These are phyloP conservation scores for Melanotus villosus DNA, from an alignment of 2,888 invertebrate genomes.

Conservation along the genomic window DNA sequence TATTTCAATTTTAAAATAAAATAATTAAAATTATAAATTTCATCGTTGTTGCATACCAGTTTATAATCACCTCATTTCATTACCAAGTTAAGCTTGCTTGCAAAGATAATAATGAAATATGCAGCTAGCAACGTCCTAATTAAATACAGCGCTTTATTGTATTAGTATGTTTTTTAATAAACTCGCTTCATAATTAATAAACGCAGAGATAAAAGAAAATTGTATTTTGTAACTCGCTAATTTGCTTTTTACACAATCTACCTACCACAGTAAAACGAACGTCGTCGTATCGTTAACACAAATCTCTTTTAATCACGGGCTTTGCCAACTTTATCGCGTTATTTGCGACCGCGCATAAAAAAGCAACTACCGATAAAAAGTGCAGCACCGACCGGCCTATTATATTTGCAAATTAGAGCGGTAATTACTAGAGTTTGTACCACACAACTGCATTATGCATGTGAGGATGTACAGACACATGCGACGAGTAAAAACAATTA, in stretches of 20 bases:
- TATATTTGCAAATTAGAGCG: constrained; percentile 42
- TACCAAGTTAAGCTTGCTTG: constrained; percentile 33
- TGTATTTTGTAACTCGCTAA: constrained; percentile 39
- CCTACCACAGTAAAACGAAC: constrained; percentile 33
- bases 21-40: constrained; percentile 32
- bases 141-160: constrained; percentile 39
- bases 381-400: constrained; percentile 32
- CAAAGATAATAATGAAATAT: constrained; percentile 42
- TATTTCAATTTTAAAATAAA: constrained; percentile 23
- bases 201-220: constrained; percentile 40
- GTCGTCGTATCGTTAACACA: constrained; percentile 41
- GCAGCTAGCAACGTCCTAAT: constrained; percentile 37
- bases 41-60: constrained; percentile 22
- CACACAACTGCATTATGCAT: constrained; percentile 39
- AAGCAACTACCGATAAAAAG: constrained; percentile 39
- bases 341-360: constrained; percentile 41
- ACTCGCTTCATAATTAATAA: constrained; percentile 42
- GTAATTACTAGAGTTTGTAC: constrained; percentile 35
- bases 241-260: constrained; percentile 37
- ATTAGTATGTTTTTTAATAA: constrained; percentile 44
- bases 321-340: constrained; percentile 41
- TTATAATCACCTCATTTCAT: constrained; percentile 30
- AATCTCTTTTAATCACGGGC: constrained; percentile 44
- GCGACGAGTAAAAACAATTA: constrained; percentile 40
- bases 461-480: constrained; percentile 33